Percentiles rank a stretch among this genome's conserved stretches.
These are phyloP conservation scores for Zygogramma bicolorata DNA, from an alignment of 2,888 invertebrate genomes.

Conservation along the genomic window DNA sequence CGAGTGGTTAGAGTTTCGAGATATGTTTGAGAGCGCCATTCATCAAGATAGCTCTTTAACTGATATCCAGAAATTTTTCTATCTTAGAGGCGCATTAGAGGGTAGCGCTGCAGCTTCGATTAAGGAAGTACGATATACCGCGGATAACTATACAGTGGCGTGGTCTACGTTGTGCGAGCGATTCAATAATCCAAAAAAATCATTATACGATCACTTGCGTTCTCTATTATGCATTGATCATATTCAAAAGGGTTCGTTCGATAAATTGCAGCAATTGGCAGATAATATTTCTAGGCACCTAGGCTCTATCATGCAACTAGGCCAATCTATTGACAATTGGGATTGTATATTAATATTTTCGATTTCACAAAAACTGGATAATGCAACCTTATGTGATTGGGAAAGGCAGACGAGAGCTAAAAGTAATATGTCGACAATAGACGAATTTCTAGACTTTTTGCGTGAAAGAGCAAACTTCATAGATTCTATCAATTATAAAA, in stretches of 20 bases:
- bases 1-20: constrained; percentile 29
- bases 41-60: constrained; percentile 29
- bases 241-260: constrained; percentile 18
- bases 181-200: constrained; percentile 20
- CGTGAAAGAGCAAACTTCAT: not conserved
- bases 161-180: constrained; percentile 21
- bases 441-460: constrained; percentile 12
- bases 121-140: constrained; percentile 21
- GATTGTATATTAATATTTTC: constrained; percentile 26
- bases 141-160: constrained; percentile 24
- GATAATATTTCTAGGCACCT: constrained; percentile 26
- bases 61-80: constrained; percentile 34
- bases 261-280: constrained; percentile 17
- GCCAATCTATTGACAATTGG: constrained; percentile 26
- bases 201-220: constrained; percentile 1
- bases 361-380: constrained; percentile 19
- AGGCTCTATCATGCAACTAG: constrained; percentile 17
- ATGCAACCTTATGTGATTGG: constrained; percentile 17
- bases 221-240: not conserved
- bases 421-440: constrained; percentile 7
- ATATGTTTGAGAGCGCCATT: constrained; percentile 28
- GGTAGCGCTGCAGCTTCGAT: constrained; percentile 29
- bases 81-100: constrained; percentile 30
- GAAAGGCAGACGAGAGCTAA: not conserved
- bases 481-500: no score